Base-by-base conservation (phyloP, 2,888 invertebrate species). In the Cybosia mesomella region DNA sequence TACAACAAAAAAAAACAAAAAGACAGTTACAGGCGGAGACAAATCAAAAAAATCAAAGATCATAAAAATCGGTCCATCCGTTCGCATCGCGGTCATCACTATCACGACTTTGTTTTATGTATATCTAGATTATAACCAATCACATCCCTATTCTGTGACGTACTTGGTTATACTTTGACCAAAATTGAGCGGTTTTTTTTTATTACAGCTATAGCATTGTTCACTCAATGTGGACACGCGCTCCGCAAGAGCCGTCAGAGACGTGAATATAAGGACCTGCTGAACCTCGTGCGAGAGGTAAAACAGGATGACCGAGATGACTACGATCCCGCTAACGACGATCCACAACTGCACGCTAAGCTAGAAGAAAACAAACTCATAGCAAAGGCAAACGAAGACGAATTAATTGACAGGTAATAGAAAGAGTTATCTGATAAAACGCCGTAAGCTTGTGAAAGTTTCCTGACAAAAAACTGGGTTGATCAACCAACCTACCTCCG, bases 321-420 rank as follows among this genome's bases (percentile, higher is more conserved):
- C 84, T 70, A 66, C 0, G 97, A 97, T 86, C 97, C 97, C 0
- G 96, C 97, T 0, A 88, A 94, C 10, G 81, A 85, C 0, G 96
- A 97, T 82, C 86, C 92, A 0, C 81, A 85, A 10, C 87, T 97
- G n/a, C 81, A 89, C 60, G 93, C 93, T 13, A 95, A 95, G 76
- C 85, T 97, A 18, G 89, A 94, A 54, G 91, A 90, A 28, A 97
- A 96, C 83, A 91, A 76, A 53, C 71, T 59, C 0, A 71, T 87
- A 0, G 91, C 90, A 0, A 59, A 72, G 54, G 77, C 76, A 28
- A 91, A 87, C 7, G 93, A 93, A 77, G 13, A 73, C 0, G 85
- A 87, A 3, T 54, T 93, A 32, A 34, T 92, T 0, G 81, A 90
- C 3, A 85, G 83, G 92, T 90, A 75, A 63, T 10, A 22, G 21